These are phyloP conservation scores for Polydesmus complanatus DNA, from an alignment of 2,888 invertebrate genomes.

Conservation along the genomic window DNA sequence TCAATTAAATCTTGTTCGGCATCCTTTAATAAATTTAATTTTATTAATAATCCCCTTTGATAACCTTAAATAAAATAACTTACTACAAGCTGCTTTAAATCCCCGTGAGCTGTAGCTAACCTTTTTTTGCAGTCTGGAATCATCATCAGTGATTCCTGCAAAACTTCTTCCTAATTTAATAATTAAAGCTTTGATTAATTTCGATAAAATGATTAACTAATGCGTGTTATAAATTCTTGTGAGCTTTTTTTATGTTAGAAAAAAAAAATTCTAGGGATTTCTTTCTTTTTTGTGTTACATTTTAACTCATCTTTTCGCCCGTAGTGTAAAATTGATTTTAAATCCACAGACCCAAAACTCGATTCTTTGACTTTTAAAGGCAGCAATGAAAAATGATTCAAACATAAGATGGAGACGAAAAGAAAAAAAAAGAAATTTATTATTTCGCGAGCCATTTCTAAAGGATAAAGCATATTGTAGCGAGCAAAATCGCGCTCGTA, in stretches of 20 bases:
- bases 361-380: not conserved
- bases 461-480: not conserved
- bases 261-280: too few species aligned
- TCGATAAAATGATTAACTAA: too few species aligned
- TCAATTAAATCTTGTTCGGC: slow-evolving; percentile 64
- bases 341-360: not conserved
- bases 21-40: slow-evolving; percentile 29
- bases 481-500: too few species aligned
- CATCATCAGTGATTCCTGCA: slow-evolving; percentile 83
- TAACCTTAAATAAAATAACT: not conserved
- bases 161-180: slow-evolving; percentile 58
- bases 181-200: too few species aligned
- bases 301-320: too few species aligned
- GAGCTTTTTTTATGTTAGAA: too few species aligned
- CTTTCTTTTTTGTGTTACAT: too few species aligned
- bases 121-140: slow-evolving; percentile 76
- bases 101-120: slow-evolving; percentile 55
- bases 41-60: not conserved
- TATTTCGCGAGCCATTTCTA: not conserved
- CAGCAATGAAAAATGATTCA: not conserved
- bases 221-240: too few species aligned
- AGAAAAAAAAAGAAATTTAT: not conserved
- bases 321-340: not conserved
- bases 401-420: too few species aligned
- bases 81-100: slow-evolving; percentile 52